Percentiles rank a stretch among this genome's conserved stretches.
These are phyloP conservation scores for Amiota communis DNA, from an alignment of 2,888 invertebrate species.

Conservation along the genomic window DNA sequence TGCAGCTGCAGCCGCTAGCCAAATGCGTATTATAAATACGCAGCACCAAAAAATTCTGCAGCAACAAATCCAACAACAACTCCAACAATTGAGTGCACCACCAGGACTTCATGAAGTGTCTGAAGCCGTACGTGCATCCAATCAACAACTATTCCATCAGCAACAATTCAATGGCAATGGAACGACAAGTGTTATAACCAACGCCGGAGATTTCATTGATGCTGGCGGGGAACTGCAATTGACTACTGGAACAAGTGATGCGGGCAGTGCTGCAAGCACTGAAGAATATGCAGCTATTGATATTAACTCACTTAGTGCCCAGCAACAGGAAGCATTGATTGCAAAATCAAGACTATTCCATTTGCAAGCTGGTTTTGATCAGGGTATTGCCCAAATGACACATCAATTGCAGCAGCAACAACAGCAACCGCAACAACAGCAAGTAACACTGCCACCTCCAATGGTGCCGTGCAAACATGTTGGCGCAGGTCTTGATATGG, in stretches of 20 bases:
- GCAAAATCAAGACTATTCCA: slow-evolving; percentile 73
- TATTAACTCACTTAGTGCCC: slow-evolving; percentile 70
- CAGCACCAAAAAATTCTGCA: slow-evolving; percentile 72
- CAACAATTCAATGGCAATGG: slow-evolving; percentile 65
- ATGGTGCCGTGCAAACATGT: slow-evolving; percentile 63
- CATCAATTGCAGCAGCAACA: slow-evolving; percentile 49
- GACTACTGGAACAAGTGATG: slow-evolving; percentile 45
- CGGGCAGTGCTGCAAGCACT: slow-evolving; percentile 48
- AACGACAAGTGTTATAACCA: slow-evolving; percentile 45
- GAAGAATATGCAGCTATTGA: slow-evolving; percentile 71
- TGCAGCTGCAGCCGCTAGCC: slow-evolving; percentile 55
- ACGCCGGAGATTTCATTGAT: slow-evolving; percentile 67
- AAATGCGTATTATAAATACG: slow-evolving; percentile 67
- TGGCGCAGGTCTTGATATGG: slow-evolving; percentile 54
- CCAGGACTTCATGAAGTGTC: slow-evolving; percentile 77
- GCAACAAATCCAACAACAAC: slow-evolving; percentile 74
- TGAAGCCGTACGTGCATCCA: slow-evolving; percentile 76
- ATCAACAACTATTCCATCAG: slow-evolving; percentile 74
- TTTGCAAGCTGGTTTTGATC: slow-evolving; percentile 72
- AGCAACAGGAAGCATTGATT: slow-evolving; percentile 72
- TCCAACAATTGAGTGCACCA: slow-evolving; percentile 71
- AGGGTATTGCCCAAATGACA: slow-evolving; percentile 60
- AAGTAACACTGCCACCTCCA: slow-evolving; percentile 45
- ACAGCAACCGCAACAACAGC: slow-evolving; percentile 48
- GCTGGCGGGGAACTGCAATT: slow-evolving; percentile 67